A percentile compares a stretch with the other conserved stretches of the same genome.
phyloP scores from a whole-genome alignment of 2,888 invertebrate genomes.

The Sesia bembeciformis region DNA sequence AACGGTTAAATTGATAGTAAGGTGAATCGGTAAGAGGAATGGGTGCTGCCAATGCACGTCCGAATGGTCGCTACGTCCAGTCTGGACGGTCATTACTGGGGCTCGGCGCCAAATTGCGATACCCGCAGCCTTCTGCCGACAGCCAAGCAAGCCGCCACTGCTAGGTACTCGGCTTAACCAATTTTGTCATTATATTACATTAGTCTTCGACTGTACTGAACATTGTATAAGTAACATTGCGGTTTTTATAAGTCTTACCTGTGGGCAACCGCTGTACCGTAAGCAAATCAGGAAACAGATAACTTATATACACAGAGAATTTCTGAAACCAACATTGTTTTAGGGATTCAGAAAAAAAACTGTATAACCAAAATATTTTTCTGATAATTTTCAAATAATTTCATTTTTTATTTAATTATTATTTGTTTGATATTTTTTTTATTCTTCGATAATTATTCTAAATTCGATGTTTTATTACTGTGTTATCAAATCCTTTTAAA shows the following conservation, averaged over 20 bases:
- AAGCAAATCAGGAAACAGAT: too few relatives aligned
- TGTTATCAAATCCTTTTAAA: too few relatives aligned
- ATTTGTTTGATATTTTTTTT: too few relatives aligned
- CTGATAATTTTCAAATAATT: not conserved
- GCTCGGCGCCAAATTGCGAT: constrained; percentile 59
- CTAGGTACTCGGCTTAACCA: constrained; percentile 4
- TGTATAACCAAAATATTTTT: not conserved
- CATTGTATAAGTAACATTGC: not conserved
- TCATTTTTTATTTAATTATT: not conserved
- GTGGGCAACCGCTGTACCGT: too few relatives aligned
- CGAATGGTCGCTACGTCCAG: constrained; percentile 20
- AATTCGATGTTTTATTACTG: too few relatives aligned
- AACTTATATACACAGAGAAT: too few relatives aligned
- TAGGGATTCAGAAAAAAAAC: too few relatives aligned
- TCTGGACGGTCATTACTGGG: constrained; percentile 44
- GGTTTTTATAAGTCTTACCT: too few relatives aligned
- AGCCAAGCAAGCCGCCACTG: not conserved
- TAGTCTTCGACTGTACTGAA: not conserved
- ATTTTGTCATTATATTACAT: constrained; percentile 5
- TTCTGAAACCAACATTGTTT: too few relatives aligned
- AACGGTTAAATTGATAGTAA: constrained; percentile 18
- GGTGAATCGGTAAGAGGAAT: constrained; percentile 16
- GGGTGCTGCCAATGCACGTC: constrained; percentile 48
- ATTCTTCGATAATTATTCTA: too few relatives aligned
- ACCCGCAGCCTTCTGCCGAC: constrained; percentile 32